Evolutionary conservation across 1,140 invertebrate genomes (phyloP).

Genomic region (Plectrocnemia conspersa): DNA sequence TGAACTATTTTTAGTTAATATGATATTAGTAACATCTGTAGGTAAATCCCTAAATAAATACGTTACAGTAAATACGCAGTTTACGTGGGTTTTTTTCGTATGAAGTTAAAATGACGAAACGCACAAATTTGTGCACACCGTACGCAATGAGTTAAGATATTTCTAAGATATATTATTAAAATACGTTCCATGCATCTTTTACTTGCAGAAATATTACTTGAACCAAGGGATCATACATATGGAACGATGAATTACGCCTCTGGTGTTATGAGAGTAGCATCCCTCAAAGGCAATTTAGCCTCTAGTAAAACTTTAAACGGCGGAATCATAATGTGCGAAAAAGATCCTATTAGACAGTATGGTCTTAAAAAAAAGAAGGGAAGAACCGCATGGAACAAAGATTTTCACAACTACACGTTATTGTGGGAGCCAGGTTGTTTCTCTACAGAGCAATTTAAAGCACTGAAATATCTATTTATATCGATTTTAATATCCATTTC

Average conservation of each 20-base stretch:
- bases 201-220: slow-evolving; percentile 54
- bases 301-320: slow-evolving; percentile 44
- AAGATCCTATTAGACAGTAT: slow-evolving; percentile 41
- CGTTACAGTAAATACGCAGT: no score
- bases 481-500: no score
- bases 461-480: no score
- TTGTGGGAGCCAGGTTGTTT: slow-evolving; percentile 57
- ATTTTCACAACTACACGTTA: slow-evolving; percentile 61
- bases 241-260: slow-evolving; percentile 51
- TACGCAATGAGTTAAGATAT: no score
- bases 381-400: slow-evolving; percentile 53
- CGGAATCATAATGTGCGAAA: slow-evolving; percentile 43
- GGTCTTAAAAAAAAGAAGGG: slow-evolving; percentile 43
- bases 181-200: not conserved
- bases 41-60: no score
- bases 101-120: no score
- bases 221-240: slow-evolving; percentile 52
- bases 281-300: slow-evolving; percentile 46
- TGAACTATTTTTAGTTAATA: no score
- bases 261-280: slow-evolving; percentile 51
- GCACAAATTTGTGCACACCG: no score
- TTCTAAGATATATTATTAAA: no score
- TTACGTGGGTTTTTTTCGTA: no score
- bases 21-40: no score
- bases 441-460: no score